Evolutionary conservation across 2,888 invertebrate species (phyloP).

Genomic region (Microctonus hyperodae): DNA sequence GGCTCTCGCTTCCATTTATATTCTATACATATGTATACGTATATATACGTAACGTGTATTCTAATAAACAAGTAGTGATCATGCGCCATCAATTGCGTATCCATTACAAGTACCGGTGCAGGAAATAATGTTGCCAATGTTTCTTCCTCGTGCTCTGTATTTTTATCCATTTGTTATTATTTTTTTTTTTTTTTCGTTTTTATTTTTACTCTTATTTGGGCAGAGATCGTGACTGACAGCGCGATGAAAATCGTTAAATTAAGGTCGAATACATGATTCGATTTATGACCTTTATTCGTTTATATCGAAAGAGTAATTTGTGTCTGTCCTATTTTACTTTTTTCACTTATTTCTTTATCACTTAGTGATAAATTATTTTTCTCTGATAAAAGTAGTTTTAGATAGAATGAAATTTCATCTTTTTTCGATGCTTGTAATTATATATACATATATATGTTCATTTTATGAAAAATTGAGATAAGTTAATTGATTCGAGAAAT

Average conservation of each 20-base stretch:
- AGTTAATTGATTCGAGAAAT: too few species aligned
- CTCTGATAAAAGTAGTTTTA: not conserved
- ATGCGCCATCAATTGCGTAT: not conserved
- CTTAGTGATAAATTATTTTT: not conserved
- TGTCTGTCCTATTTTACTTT: not conserved
- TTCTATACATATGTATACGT: not conserved
- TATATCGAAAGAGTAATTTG: not conserved
- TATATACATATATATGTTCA: too few species aligned
- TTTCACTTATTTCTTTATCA: not conserved
- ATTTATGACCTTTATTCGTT: not conserved
- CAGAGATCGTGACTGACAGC: not conserved
- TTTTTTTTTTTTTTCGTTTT: not conserved
- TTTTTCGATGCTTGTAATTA: too few species aligned
- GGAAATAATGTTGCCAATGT: not conserved
- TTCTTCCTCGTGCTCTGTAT: not conserved
- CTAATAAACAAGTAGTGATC: constrained; percentile 23
- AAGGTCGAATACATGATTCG: not conserved
- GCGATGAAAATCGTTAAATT: not conserved
- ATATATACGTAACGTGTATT: constrained; percentile 14
- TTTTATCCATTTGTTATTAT: not conserved
- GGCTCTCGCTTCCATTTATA: not conserved
- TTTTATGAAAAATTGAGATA: too few species aligned
- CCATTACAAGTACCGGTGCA: constrained; percentile 2
- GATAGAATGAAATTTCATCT: too few species aligned
- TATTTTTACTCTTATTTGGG: not conserved